These are phyloP conservation scores for Oxyura jamaicensis DNA, from an alignment of 2,113 vertebrate genomes.

Conservation along the genomic window DNA sequence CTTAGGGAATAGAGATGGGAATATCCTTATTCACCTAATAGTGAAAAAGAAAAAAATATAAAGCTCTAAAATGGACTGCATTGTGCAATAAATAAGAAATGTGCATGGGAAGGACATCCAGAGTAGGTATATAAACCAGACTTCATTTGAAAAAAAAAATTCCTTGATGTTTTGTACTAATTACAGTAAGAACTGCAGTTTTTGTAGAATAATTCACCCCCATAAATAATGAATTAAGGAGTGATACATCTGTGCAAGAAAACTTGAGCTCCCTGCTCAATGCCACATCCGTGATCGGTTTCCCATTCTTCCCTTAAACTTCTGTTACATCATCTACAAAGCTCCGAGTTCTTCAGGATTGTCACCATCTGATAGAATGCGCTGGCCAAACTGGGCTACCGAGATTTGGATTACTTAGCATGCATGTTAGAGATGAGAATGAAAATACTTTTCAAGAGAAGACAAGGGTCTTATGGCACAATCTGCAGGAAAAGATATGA, in stretches of 20 bases:
- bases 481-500: background rate
- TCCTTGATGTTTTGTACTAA: background rate
- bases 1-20: too few species aligned
- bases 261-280: background rate
- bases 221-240: background rate
- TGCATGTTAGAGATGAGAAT: background rate
- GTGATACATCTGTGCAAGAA: background rate
- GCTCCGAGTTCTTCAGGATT: background rate
- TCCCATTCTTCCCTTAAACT: background rate
- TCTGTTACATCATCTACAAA: background rate
- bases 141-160: background rate
- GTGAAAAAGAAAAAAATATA: background rate
- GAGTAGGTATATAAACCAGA: background rate
- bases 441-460: background rate
- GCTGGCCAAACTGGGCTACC: background rate
- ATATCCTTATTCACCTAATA: background rate
- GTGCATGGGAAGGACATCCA: background rate
- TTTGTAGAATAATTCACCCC: background rate
- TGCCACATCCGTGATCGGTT: background rate
- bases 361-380: background rate
- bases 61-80: background rate
- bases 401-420: background rate
- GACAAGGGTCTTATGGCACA: background rate
- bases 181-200: background rate
- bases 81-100: background rate